Conservation (phyloP, 2,113 vertebrate genomes). For the Gopherus evgoodei region DNA sequence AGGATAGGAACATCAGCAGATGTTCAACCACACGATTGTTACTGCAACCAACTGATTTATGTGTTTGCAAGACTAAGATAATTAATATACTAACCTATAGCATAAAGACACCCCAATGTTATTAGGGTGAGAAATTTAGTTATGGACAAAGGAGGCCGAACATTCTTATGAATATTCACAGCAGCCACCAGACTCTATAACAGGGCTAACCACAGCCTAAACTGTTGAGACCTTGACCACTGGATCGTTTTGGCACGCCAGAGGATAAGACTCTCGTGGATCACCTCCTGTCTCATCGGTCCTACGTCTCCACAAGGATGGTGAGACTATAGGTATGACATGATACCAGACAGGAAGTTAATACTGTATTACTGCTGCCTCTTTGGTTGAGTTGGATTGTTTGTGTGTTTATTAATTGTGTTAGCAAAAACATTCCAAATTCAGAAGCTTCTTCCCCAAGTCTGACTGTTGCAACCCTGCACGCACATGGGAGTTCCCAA, state of each 20-base stretch:
- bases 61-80: background rate
- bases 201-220: background rate
- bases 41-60: background rate
- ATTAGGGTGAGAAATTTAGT: background rate
- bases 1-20: background rate
- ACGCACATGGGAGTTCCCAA: background rate
- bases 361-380: too few species aligned
- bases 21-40: background rate
- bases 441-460: background rate
- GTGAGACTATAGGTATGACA: too few species aligned
- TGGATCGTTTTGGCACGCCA: too few species aligned
- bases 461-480: background rate
- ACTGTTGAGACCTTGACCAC: background rate
- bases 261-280: too few species aligned
- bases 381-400: background rate
- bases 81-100: background rate
- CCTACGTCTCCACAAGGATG: too few species aligned
- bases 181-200: background rate
- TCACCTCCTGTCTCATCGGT: too few species aligned
- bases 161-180: background rate
- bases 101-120: background rate
- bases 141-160: background rate
- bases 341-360: too few species aligned
- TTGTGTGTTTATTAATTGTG: background rate
- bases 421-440: background rate